phyloP scores from a whole-genome alignment of 1,140 invertebrate species.

The Aphelenchoides besseyi region DNA sequence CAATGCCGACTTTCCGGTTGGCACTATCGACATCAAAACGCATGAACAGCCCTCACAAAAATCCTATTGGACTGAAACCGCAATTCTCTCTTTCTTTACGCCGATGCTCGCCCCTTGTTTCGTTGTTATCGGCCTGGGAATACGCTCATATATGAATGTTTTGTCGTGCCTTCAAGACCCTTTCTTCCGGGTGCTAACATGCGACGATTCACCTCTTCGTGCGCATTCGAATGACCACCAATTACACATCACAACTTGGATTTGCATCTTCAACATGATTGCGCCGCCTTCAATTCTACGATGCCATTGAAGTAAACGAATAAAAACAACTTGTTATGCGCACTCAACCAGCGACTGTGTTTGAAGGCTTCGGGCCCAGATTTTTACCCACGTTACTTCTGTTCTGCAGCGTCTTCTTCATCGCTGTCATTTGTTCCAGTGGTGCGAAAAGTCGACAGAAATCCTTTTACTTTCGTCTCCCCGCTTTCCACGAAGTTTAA shows the following conservation, averaged over 20 bases:
- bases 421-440: neutral
- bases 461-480: neutral
- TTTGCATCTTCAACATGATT: no score
- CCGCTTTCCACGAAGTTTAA: neutral
- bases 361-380: no score
- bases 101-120: neutral
- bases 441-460: constrained; percentile 1
- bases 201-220: no score
- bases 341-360: no score
- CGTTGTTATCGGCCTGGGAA: neutral
- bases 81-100: neutral
- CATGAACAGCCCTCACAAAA: neutral
- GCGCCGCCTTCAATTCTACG: no score
- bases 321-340: no score
- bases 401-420: neutral
- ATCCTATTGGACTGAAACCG: neutral
- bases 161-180: no score
- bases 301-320: no score
- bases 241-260: no score
- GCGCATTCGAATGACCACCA: no score
- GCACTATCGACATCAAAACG: neutral
- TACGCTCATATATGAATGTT: neutral
- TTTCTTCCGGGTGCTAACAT: no score
- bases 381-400: no score
- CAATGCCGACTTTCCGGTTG: neutral